Evolutionary conservation across 2,888 invertebrate species (phyloP).

Genomic region (Stictocephala bisonia): DNA sequence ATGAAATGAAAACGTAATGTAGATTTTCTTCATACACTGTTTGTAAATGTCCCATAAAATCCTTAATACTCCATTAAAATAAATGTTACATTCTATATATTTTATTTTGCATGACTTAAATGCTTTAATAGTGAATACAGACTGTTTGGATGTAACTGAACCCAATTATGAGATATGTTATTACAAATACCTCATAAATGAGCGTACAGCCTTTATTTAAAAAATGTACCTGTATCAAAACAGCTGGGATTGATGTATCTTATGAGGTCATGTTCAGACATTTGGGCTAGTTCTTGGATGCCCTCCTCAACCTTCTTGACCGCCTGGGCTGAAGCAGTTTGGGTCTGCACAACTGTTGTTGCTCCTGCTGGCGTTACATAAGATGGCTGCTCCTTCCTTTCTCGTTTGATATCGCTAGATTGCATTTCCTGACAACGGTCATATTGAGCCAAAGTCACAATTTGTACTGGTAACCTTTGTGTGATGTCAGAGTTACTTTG

Average conservation of each 20-base stretch:
- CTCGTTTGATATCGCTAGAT: not conserved
- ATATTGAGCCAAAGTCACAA: not conserved
- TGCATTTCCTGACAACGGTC: not conserved
- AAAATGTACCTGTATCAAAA: conserved; percentile 75
- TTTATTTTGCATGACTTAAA: no score
- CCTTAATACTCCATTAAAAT: no score
- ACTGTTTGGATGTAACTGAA: no score
- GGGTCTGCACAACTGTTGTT: not conserved
- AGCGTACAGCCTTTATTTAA: no score
- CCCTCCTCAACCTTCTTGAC: conserved; percentile 68
- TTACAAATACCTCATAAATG: no score
- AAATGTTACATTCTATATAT: no score
- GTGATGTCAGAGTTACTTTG: no score
- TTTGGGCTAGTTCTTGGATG: conserved; percentile 75
- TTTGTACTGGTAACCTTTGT: not conserved
- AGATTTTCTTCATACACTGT: no score
- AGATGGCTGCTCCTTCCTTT: not conserved
- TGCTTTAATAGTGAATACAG: no score
- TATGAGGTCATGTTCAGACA: conserved; percentile 89
- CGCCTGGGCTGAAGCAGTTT: conserved; percentile 59
- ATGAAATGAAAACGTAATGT: no score
- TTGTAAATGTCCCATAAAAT: no score
- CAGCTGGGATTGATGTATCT: conserved; percentile 91
- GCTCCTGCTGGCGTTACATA: not conserved
- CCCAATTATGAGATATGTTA: no score